Percentiles rank a stretch among this genome's conserved stretches.
phyloP scores from a whole-genome alignment of 1,140 invertebrate species.

The Eupeodes corollae region DNA sequence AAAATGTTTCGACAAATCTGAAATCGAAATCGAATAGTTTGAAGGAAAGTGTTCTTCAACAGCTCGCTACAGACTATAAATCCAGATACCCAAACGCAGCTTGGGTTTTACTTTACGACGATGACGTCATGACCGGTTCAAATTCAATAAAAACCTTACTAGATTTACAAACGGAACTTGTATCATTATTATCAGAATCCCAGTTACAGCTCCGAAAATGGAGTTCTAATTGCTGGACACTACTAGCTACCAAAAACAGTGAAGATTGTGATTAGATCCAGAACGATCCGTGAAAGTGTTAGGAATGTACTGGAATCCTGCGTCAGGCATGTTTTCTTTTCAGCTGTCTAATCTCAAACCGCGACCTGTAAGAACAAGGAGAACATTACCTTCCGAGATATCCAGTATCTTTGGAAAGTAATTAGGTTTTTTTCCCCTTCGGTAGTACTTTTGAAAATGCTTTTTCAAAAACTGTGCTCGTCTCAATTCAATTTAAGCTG shows the following conservation, averaged over 20 bases:
- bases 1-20: conserved; percentile 28
- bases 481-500: background rate
- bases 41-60: too few species aligned
- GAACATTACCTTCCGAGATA: conserved; percentile 19
- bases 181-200: conserved; percentile 14
- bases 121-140: conserved; percentile 25
- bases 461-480: background rate
- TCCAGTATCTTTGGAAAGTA: conserved; percentile 26
- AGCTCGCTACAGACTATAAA: too few species aligned
- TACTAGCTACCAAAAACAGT: conserved; percentile 13
- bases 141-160: conserved; percentile 10
- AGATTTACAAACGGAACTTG: conserved; percentile 15
- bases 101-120: conserved; percentile 25
- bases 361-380: conserved; percentile 12
- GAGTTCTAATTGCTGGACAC: conserved; percentile 16
- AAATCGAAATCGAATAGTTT: conserved; percentile 19
- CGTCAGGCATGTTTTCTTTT: conserved; percentile 9
- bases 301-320: conserved; percentile 24
- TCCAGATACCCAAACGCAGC: conserved; percentile 17
- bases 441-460: background rate
- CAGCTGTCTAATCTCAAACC: background rate
- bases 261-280: conserved; percentile 4
- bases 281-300: conserved; percentile 4
- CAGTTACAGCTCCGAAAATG: conserved; percentile 25
- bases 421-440: conserved; percentile 25